Percentiles rank a stretch among this genome's conserved stretches.
Evolutionary conservation across 2,113 vertebrate species (phyloP).

Genomic region (Entelurus aequoreus): DNA sequence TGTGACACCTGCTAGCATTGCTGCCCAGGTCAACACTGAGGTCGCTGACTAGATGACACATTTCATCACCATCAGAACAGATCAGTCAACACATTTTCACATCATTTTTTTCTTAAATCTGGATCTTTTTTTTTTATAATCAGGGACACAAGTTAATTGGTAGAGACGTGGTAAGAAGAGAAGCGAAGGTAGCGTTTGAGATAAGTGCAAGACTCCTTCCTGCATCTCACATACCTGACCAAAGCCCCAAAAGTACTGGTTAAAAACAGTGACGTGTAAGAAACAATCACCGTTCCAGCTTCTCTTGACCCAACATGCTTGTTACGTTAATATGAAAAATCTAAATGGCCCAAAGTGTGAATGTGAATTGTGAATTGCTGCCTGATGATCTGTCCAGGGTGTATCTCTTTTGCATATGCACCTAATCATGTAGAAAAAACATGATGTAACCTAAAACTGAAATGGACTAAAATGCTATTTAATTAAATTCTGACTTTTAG

Average conservation of each 20-base stretch:
- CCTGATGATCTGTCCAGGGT: not conserved
- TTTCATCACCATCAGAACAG: not conserved
- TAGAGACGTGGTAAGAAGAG: too few relatives aligned
- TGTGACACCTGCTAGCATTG: slow-evolving; percentile 66
- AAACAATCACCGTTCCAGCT: too few relatives aligned
- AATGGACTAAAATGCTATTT: not conserved
- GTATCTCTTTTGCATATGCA: not conserved
- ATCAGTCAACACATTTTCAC: not conserved
- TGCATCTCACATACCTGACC: not conserved
- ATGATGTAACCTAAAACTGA: not conserved
- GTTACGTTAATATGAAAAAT: too few relatives aligned
- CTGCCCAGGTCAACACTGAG: slow-evolving; percentile 73
- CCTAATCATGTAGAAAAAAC: too few relatives aligned
- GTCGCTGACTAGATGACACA: slow-evolving; percentile 27
- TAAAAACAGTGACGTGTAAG: not conserved
- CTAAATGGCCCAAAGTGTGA: not conserved
- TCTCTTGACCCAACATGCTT: too few relatives aligned
- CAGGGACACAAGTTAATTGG: too few relatives aligned
- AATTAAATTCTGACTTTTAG: not conserved
- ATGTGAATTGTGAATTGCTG: not conserved
- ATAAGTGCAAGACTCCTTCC: not conserved
- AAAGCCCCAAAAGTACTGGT: not conserved
- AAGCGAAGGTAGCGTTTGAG: not conserved
- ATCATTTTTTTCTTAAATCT: not conserved
- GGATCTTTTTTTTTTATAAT: not conserved